Conservation (phyloP, 2,797 vertebrate species). For the Pangasius krempfi region DNA sequence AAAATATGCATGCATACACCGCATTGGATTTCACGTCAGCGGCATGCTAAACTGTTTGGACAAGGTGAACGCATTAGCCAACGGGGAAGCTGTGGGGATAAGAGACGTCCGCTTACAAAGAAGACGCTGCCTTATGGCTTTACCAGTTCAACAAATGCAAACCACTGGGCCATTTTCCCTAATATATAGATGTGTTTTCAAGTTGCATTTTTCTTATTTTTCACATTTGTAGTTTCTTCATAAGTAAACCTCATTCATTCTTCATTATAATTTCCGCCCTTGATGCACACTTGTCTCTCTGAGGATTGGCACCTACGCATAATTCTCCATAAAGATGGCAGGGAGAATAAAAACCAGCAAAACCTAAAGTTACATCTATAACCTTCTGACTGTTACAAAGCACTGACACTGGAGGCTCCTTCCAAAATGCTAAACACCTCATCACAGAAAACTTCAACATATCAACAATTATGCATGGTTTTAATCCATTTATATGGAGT, state of each 20-base stretch:
- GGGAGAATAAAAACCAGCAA: conserved; percentile 8
- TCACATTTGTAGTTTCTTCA: conserved; percentile 36
- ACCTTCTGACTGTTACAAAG: neutral
- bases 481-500: neutral
- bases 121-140: conserved; percentile 44
- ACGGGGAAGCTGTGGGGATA: conserved; percentile 10
- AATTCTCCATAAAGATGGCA: conserved; percentile 36
- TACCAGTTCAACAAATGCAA: conserved; percentile 43
- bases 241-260: conserved; percentile 38
- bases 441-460: neutral
- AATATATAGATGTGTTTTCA: conserved; percentile 45
- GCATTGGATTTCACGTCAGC: conserved; percentile 43
- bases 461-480: neutral
- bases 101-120: conserved; percentile 11
- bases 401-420: neutral
- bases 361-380: neutral
- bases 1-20: conserved; percentile 48
- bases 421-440: neutral
- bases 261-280: conserved; percentile 25
- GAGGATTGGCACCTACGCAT: conserved; percentile 30
- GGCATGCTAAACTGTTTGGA: conserved; percentile 54
- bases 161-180: conserved; percentile 10
- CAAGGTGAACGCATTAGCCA: conserved; percentile 59
- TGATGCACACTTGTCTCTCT: conserved; percentile 24
- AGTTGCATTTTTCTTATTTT: conserved; percentile 23